phyloP scores from a whole-genome alignment of 2,113 vertebrate genomes.

The Zosterops borbonicus region DNA sequence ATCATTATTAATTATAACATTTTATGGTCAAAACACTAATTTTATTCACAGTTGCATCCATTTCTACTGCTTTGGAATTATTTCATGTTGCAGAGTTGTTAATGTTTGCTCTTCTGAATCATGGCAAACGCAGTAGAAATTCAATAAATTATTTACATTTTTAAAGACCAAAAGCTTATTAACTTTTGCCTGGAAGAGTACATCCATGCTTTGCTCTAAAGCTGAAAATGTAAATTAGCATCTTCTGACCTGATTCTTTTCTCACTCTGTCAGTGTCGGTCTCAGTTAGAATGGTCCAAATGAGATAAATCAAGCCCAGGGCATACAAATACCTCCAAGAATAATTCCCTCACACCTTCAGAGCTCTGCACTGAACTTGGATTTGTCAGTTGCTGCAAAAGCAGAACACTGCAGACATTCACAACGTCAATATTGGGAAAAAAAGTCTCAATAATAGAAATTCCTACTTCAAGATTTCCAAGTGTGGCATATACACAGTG shows the following conservation, averaged over 20 bases:
- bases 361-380: neutral
- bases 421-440: neutral
- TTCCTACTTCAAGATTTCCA: neutral
- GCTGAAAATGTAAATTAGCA: neutral
- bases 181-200: conserved; percentile 41
- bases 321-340: neutral
- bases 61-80: neutral
- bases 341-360: neutral
- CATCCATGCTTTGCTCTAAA: neutral
- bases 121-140: neutral
- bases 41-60: neutral
- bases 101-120: conserved; percentile 20
- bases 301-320: neutral
- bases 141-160: conserved; percentile 49
- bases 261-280: neutral
- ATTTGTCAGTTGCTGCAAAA: neutral
- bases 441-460: neutral
- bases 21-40: neutral
- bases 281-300: neutral
- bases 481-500: rapidly evolving
- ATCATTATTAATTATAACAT: neutral
- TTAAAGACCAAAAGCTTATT: conserved; percentile 42
- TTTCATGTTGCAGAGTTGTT: neutral
- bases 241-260: neutral
- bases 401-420: neutral